These are phyloP conservation scores for Masticophis lateralis DNA, from an alignment of 2,797 vertebrate species.

Conservation along the genomic window DNA sequence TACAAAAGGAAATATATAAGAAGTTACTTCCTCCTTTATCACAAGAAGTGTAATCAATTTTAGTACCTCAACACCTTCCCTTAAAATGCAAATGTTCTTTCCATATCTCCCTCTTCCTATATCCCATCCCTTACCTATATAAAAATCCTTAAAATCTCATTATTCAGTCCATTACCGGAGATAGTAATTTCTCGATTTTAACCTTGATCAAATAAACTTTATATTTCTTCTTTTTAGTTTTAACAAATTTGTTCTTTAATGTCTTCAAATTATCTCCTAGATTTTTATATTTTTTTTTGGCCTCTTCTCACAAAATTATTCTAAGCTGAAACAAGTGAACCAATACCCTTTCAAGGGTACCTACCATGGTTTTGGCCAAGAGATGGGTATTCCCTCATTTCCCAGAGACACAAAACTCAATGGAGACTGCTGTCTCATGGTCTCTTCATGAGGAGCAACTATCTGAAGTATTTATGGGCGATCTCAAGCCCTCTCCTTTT, in stretches of 20 bases:
- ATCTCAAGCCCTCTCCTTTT: neutral
- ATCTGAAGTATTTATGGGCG: neutral
- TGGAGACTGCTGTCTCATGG: neutral
- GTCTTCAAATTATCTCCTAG: neutral
- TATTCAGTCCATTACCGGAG: neutral
- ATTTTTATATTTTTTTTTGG: neutral
- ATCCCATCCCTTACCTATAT: neutral
- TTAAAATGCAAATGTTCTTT: neutral
- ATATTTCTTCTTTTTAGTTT: neutral
- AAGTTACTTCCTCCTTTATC: neutral
- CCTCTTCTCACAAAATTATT: neutral
- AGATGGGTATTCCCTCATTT: neutral
- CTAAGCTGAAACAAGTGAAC: neutral
- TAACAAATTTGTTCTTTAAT: neutral
- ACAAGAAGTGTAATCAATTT: neutral
- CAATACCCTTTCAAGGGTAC: neutral
- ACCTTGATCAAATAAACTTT: neutral
- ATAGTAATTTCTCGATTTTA: neutral
- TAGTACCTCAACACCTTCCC: neutral
- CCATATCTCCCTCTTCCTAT: neutral
- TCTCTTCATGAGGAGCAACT: neutral
- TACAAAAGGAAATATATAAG: neutral
- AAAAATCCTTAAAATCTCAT: neutral
- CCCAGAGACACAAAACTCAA: neutral
- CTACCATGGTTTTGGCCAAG: neutral